phyloP scores from a whole-genome alignment of 1,140 invertebrate genomes.

The Yoshiicerus persimilis region DNA sequence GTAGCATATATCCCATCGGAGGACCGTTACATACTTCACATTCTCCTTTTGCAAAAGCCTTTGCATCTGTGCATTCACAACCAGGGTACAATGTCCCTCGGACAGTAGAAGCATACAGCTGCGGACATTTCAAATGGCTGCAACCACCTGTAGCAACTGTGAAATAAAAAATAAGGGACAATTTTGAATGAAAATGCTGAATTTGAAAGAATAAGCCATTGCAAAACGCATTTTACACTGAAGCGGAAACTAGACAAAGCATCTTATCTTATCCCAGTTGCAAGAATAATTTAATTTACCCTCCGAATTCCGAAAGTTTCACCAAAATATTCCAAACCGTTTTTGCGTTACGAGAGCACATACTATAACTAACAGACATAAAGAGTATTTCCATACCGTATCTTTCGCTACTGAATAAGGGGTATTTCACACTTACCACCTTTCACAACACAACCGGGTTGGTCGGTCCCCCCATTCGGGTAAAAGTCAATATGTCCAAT shows the following conservation, averaged over 20 bases:
- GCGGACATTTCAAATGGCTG: background rate
- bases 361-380: too few relatives aligned
- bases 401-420: background rate
- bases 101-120: background rate
- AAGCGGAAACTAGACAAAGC: too few relatives aligned
- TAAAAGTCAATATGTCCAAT: conserved; percentile 24
- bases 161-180: too few relatives aligned
- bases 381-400: background rate
- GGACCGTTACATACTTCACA: background rate
- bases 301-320: too few relatives aligned
- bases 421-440: background rate
- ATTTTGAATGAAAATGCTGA: too few relatives aligned
- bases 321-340: background rate
- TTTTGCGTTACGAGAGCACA: too few relatives aligned
- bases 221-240: too few relatives aligned
- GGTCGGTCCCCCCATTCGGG: conserved; percentile 26
- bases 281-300: too few relatives aligned
- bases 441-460: background rate
- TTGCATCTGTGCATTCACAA: background rate
- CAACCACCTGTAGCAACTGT: background rate
- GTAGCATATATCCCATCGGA: background rate
- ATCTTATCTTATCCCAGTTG: too few relatives aligned
- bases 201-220: too few relatives aligned
- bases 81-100: background rate
- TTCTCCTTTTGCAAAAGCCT: background rate